Evolutionary conservation across 1,140 invertebrate species (phyloP).

Genomic region (Ips nitidus): DNA sequence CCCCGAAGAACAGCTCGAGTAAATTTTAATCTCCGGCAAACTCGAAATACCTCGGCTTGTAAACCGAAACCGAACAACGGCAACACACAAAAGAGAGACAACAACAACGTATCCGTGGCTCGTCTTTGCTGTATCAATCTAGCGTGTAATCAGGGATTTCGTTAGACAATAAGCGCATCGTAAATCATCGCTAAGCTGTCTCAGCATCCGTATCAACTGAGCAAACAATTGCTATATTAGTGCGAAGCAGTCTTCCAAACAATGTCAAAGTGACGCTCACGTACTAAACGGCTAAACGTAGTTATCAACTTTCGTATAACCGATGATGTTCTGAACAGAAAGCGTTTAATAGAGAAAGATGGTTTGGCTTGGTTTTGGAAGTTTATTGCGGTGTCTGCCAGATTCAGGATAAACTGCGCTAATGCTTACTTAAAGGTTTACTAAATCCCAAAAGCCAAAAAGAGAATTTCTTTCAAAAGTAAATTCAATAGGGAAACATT

Average conservation of each 20-base stretch:
- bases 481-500: too few species aligned
- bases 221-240: slow-evolving; percentile 23
- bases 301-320: slow-evolving; percentile 13
- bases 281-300: slow-evolving; percentile 9
- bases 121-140: slow-evolving; percentile 21
- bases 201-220: slow-evolving; percentile 30
- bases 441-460: too few species aligned
- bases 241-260: slow-evolving; percentile 11
- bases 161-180: slow-evolving; percentile 24
- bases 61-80: not conserved
- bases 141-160: slow-evolving; percentile 24
- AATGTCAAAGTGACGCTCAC: slow-evolving; percentile 22
- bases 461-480: too few species aligned
- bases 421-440: too few species aligned
- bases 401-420: too few species aligned
- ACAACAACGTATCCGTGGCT: slow-evolving; percentile 15
- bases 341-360: too few species aligned
- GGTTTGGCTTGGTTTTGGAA: too few species aligned
- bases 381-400: too few species aligned
- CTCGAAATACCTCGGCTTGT: slow-evolving; percentile 1
- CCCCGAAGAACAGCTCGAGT: not conserved
- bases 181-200: slow-evolving; percentile 29
- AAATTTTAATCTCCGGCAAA: slow-evolving; percentile 13
- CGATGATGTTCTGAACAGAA: too few species aligned
- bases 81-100: slow-evolving; percentile 5